A percentile compares a stretch with the other conserved stretches of the same genome.
Evolutionary conservation across 2,888 invertebrate species (phyloP).

Genomic region (Pheosia gnoma): DNA sequence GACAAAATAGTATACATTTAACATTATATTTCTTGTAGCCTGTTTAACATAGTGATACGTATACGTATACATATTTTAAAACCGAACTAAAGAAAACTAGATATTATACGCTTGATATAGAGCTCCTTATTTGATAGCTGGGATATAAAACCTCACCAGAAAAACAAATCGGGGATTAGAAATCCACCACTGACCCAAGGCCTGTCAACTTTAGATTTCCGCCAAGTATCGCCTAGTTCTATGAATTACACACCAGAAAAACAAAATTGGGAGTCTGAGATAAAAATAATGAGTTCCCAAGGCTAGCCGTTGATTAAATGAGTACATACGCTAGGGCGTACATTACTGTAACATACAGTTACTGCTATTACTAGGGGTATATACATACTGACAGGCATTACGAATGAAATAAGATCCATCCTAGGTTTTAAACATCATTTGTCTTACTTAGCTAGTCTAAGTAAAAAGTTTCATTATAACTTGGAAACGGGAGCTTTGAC

Average conservation of each 20-base stretch:
- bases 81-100: too few relatives aligned
- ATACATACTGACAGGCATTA: constrained; percentile 25
- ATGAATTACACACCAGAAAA: too few relatives aligned
- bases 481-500: constrained; percentile 7
- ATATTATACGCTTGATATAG: too few relatives aligned
- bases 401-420: constrained; percentile 38
- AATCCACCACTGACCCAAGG: too few relatives aligned
- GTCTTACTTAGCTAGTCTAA: constrained; percentile 45
- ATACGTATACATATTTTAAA: too few relatives aligned
- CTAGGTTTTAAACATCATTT: constrained; percentile 43
- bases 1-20: not conserved
- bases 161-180: too few relatives aligned
- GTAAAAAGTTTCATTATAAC: constrained; percentile 31
- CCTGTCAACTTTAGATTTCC: too few relatives aligned
- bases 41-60: too few relatives aligned
- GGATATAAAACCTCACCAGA: too few relatives aligned
- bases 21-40: too few relatives aligned
- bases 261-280: not conserved
- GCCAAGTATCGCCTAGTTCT: too few relatives aligned
- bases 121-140: too few relatives aligned
- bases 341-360: not conserved
- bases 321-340: not conserved
- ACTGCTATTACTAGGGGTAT: constrained; percentile 6
- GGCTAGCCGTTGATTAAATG: not conserved
- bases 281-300: not conserved